Evolutionary conservation across 1,140 invertebrate species (phyloP), one percentile per base, ranked within the genome.

Genomic region (Stegodyphus dumicola): DNA sequence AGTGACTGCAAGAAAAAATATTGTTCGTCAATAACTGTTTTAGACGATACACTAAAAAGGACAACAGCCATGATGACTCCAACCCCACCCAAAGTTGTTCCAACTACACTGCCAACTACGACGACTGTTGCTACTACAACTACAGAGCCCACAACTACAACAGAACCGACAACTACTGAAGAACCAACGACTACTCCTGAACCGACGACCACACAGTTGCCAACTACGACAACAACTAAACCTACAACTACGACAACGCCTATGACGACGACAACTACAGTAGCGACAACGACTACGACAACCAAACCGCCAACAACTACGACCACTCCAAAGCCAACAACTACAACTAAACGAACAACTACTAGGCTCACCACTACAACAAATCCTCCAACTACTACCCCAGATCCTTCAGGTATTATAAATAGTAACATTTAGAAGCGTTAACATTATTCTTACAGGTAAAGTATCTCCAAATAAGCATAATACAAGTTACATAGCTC

Each of bases 241-340:
- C 74, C 87, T 51, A 87, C 87, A 48, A 86, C 87, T 5, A 88
- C 88, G 4, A 78, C 85, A 11, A 88, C 85, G 15, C 54, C 73
- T 15, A 54, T 53, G 7, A 69, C 66, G 9, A 86, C 84, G 7
- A 79, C 78, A 5, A 80, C 78, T 2, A 80, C 78, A 7, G 15
- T 15, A 52, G 9, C 18, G 9, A 76, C 85, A 13, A 83, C 86
- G 51, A 85, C 56, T 6, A 48, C 80, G 7, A 80, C 73, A 5
- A 81, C 85, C 48, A 87, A 73, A 5, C 70, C 78, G 1, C 77
- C 76, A 2, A 69, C 71, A 6, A 48, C 78, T 13, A 65, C 79
- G 0, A 84, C 88, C 7, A 85, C 84, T 15, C 86, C 88, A 13
- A 77, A 67, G 4, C 84, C 77, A n/a, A 73, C 85, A 10, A 81